Evolutionary conservation across 2,888 invertebrate genomes (phyloP).

Genomic region (Acrobasis repandana): DNA sequence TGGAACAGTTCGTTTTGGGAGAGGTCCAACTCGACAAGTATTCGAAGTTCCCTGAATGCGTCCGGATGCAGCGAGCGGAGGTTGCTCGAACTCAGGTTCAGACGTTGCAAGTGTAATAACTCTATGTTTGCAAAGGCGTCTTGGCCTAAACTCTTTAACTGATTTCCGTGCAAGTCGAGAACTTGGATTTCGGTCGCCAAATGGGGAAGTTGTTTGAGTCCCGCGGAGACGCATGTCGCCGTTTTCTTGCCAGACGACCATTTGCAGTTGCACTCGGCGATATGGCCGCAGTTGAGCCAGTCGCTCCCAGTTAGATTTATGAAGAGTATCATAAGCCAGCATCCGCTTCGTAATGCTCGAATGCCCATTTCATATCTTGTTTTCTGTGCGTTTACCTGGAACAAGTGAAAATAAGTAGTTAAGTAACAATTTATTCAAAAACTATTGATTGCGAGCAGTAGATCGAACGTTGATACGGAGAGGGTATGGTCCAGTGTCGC

Average conservation of each 20-base stretch:
- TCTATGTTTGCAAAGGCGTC: slow-evolving; percentile 91
- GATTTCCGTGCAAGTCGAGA: slow-evolving; percentile 91
- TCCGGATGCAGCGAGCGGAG: slow-evolving; percentile 89
- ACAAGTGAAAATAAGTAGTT: slow-evolving; percentile 41
- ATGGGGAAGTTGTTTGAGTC: slow-evolving; percentile 87
- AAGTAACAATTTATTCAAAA: background rate
- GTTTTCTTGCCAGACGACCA: slow-evolving; percentile 96
- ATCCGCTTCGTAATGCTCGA: slow-evolving; percentile 59
- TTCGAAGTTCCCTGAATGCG: slow-evolving; percentile 91
- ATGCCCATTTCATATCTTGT: slow-evolving; percentile 68
- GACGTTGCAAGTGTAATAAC: slow-evolving; percentile 91
- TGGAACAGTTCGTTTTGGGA: slow-evolving; percentile 90
- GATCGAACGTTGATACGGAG: too few species aligned
- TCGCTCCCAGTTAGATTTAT: slow-evolving; percentile 77
- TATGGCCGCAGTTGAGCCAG: slow-evolving; percentile 92
- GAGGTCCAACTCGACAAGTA: slow-evolving; percentile 93
- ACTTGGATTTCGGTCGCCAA: slow-evolving; percentile 83
- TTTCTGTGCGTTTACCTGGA: slow-evolving; percentile 55
- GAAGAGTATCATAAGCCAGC: slow-evolving; percentile 55
- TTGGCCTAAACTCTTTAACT: slow-evolving; percentile 86
- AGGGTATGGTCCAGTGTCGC: too few species aligned
- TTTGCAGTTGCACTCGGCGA: slow-evolving; percentile 91
- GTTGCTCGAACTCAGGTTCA: slow-evolving; percentile 89
- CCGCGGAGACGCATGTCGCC: slow-evolving; percentile 90
- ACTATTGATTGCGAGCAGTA: too few species aligned